Conservation (phyloP, 2,797 vertebrate species). For the Phaenicophaeus curvirostris region DNA sequence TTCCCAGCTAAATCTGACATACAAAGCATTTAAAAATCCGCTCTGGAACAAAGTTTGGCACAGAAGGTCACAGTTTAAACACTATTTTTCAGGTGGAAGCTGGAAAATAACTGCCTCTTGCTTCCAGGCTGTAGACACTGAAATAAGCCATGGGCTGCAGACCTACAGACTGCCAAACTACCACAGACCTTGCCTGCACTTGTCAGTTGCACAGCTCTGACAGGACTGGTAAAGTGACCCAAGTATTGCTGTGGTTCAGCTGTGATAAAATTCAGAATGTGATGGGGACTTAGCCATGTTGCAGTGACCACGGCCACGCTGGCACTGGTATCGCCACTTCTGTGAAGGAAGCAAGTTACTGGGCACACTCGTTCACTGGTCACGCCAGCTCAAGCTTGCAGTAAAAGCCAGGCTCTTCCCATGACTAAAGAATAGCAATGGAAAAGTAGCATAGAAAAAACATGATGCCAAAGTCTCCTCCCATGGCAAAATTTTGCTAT, state of each 20-base stretch:
- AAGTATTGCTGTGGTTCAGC: background rate
- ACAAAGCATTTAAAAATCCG: background rate
- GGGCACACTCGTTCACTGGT: background rate
- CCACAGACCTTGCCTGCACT: rapidly evolving
- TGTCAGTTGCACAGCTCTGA: background rate
- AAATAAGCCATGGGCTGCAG: background rate
- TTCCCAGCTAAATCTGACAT: background rate
- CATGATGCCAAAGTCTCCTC: background rate
- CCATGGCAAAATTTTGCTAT: background rate
- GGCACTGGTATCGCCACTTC: background rate
- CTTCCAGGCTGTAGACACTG: background rate
- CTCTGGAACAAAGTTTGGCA: background rate
- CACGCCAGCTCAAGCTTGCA: background rate
- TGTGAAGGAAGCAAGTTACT: background rate
- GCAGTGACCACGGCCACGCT: rapidly evolving
- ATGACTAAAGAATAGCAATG: background rate
- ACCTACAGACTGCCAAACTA: background rate
- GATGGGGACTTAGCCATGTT: background rate
- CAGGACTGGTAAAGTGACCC: background rate
- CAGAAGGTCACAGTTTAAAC: background rate
- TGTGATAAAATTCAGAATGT: background rate
- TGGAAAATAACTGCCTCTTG: background rate
- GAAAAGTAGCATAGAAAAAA: background rate
- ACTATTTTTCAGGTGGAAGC: background rate
- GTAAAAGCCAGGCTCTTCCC: background rate